Evolutionary conservation across 92 coral and sea anemone species (phyloP), one percentile per base, ranked within the genome.

Genomic region (Plumapathes pennacea): DNA sequence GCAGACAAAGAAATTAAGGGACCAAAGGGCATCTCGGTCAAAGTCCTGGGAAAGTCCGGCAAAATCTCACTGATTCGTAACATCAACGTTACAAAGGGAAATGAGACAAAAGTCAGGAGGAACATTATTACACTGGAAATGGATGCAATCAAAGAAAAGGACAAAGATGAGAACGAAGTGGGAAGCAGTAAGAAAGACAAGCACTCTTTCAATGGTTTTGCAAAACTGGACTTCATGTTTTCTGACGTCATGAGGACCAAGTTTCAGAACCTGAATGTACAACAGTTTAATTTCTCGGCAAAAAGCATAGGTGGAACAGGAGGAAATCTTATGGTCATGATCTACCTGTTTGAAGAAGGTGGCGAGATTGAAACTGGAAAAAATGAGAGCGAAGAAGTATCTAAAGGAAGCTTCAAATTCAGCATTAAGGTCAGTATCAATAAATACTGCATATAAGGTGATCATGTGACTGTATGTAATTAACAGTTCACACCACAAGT

Each of bases 191-290:
- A 42, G 12, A 17, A 54, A 31, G 1, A 14, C 11, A 54, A 54
- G 8, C 61, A 54, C 61, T 23, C 15, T 18, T 54, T 54, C 43
- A 54, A 54, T 13, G 33, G 39, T 8, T 54, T 54, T 54, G 61
- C 61, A 17, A 54, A 25, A 2, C 61, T 28, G 24, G 61, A 54
- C 22, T 54, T 54, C 26, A 31, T 12, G 2, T 54, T 54, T 11
- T 5, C 21, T 3, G 21, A 54, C 0, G 21, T 19, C 25, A 22
- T 24, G 29, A 11, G 14, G 2, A 33, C n/a, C n/a, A 23, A 17
- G 2, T 48, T 17, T 19, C 32, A 48, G 32, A 48, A 23, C 29
- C 17, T 48, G 18, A 6, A 21, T 11, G 54, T 23, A 8, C 21
- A 48, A 11, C 10, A 20, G n/a, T 9, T 48, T 23, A 48, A 30